These are phyloP conservation scores for Heliconius ethilla DNA, from an alignment of 2,888 invertebrate genomes.

Conservation along the genomic window DNA sequence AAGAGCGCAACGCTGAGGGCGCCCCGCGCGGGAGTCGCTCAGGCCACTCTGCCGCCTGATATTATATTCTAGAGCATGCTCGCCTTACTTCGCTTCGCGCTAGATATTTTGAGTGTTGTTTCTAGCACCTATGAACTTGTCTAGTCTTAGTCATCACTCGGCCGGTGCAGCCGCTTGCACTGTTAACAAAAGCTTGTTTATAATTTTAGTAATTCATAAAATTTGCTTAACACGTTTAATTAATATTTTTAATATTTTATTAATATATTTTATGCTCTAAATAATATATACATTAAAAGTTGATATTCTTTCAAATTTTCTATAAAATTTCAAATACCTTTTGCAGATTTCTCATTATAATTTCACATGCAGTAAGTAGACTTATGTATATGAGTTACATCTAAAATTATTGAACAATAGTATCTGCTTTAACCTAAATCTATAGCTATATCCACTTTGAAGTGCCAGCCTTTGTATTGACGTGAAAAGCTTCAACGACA, in stretches of 20 bases:
- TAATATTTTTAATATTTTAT: too few relatives aligned
- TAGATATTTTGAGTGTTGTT: slow-evolving; percentile 81
- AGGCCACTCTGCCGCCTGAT: slow-evolving; percentile 76
- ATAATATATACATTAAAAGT: background rate
- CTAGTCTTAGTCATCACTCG: slow-evolving; percentile 75
- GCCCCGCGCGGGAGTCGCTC: slow-evolving; percentile 59
- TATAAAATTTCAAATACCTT: background rate
- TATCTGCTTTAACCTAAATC: slow-evolving; percentile 28
- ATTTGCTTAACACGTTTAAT: too few relatives aligned
- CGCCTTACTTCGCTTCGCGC: slow-evolving; percentile 76
- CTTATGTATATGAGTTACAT: background rate
- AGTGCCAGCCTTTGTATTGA: slow-evolving; percentile 65
- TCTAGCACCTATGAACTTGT: slow-evolving; percentile 78
- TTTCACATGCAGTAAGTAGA: background rate
- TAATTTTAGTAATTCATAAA: slow-evolving; percentile 24
- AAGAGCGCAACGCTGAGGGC: slow-evolving; percentile 56
- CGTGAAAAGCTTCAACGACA: slow-evolving; percentile 58
- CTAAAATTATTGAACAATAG: slow-evolving; percentile 28
- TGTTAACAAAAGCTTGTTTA: slow-evolving; percentile 55
- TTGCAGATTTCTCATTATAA: background rate
- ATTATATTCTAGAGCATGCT: slow-evolving; percentile 82
- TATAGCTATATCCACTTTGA: slow-evolving; percentile 52
- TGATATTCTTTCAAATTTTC: background rate
- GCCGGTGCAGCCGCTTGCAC: slow-evolving; percentile 74
- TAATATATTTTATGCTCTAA: too few relatives aligned